Percentiles rank a stretch among this genome's conserved stretches.
These are phyloP conservation scores for Pteronotus mesoamericanus DNA, from an alignment of 2,797 vertebrate genomes.

Conservation along the genomic window DNA sequence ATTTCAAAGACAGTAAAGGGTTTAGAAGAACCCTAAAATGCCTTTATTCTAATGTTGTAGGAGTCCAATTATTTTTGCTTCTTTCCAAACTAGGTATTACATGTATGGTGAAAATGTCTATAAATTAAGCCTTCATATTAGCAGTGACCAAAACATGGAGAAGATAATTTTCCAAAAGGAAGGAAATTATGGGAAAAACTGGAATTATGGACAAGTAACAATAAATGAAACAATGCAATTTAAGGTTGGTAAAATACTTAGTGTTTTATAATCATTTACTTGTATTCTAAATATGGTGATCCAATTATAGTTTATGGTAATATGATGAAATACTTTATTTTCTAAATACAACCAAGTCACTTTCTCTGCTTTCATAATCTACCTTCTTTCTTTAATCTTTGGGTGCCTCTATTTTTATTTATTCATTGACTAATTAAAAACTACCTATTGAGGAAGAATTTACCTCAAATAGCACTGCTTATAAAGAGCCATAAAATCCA, in stretches of 20 bases:
- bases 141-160: neutral
- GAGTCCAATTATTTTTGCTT: neutral
- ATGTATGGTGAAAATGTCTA: slow-evolving; percentile 89
- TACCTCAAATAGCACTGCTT: neutral
- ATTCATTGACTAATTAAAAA: neutral
- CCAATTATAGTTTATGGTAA: neutral
- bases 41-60: neutral
- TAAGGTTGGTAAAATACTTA: slow-evolving; percentile 79
- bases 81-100: slow-evolving; percentile 87
- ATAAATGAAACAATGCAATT: slow-evolving; percentile 84
- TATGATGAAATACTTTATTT: neutral
- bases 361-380: neutral
- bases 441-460: neutral
- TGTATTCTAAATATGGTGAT: neutral
- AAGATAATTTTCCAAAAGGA: slow-evolving; percentile 85
- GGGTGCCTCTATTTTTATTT: neutral
- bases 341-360: neutral
- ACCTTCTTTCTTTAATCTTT: neutral
- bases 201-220: slow-evolving; percentile 92
- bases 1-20: neutral
- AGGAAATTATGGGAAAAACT: slow-evolving; percentile 91
- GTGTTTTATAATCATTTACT: neutral
- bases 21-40: neutral
- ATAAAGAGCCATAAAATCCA: neutral
- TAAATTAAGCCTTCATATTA: slow-evolving; percentile 82